phyloP scores from a whole-genome alignment of 2,113 vertebrate genomes.

The Calypte anna region DNA sequence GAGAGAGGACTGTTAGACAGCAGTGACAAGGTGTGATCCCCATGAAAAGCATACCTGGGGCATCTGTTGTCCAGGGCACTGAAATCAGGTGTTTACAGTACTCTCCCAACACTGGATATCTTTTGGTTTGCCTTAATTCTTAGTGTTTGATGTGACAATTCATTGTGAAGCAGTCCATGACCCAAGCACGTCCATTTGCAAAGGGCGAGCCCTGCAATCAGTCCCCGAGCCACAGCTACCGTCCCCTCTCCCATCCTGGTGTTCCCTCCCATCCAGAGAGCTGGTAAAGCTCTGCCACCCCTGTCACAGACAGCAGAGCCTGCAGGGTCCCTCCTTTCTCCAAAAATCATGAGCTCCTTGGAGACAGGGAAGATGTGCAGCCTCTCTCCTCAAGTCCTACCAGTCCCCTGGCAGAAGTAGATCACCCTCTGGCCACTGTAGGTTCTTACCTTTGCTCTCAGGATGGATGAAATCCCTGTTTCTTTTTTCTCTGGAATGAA shows the following conservation, averaged over 20 bases:
- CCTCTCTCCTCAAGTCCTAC: neutral
- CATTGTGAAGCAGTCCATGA: neutral
- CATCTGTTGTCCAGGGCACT: neutral
- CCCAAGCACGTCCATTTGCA: neutral
- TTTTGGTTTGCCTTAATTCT: neutral
- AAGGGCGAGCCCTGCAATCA: neutral
- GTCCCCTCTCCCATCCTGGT: neutral
- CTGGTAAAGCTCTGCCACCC: neutral
- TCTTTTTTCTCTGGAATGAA: neutral
- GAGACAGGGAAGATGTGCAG: conserved; percentile 8
- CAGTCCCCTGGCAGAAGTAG: neutral
- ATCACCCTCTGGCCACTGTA: neutral
- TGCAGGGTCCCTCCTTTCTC: neutral
- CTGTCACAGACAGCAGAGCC: conserved; percentile 17
- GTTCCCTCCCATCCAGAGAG: neutral
- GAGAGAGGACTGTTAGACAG: neutral
- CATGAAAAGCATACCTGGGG: neutral
- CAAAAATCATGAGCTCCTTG: conserved; percentile 30
- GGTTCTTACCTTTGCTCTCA: neutral
- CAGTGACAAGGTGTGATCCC: neutral
- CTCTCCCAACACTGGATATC: neutral
- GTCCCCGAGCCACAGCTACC: neutral
- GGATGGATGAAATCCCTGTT: neutral
- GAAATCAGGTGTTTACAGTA: neutral
- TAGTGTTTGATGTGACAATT: neutral